Percentiles rank a stretch among this genome's conserved stretches.
phyloP scores from a whole-genome alignment of 2,113 vertebrate genomes.

The Salvelinus sp. region DNA sequence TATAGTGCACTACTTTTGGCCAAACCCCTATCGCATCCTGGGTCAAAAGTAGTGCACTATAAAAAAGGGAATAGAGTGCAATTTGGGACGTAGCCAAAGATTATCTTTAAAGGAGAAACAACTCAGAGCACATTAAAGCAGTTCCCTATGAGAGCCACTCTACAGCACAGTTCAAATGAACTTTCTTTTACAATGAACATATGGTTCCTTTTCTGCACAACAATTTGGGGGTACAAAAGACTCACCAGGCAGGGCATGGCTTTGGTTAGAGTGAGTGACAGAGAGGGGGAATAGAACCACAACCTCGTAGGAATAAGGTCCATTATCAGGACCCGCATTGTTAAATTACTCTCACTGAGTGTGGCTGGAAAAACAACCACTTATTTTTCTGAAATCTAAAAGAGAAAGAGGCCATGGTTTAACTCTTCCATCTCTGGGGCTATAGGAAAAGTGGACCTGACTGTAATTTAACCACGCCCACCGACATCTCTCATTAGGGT shows the following conservation, averaged over 20 bases:
- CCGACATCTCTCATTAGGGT: background rate
- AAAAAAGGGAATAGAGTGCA: no score
- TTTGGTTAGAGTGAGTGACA: constrained; percentile 46
- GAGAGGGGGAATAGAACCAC: background rate
- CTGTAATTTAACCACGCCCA: background rate
- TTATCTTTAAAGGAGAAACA: constrained; percentile 38
- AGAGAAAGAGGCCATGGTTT: background rate
- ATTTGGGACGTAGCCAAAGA: background rate
- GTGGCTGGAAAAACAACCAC: background rate
- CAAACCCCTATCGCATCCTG: no score
- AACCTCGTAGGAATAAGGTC: background rate
- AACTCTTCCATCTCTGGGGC: background rate
- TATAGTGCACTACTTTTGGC: no score
- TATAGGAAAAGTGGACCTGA: background rate
- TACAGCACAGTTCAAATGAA: constrained; percentile 60
- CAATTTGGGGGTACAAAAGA: constrained; percentile 57
- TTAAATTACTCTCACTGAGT: background rate
- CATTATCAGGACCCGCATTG: background rate
- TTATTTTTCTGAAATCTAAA: background rate
- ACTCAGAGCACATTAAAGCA: constrained; percentile 44
- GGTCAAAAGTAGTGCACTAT: no score
- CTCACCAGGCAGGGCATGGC: constrained; percentile 40
- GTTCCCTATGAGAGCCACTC: constrained; percentile 52
- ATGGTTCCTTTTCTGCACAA: constrained; percentile 52
- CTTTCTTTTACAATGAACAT: constrained; percentile 54